Conservation (phyloP, 2,113 vertebrate genomes). For the Platichthys stellatus region DNA sequence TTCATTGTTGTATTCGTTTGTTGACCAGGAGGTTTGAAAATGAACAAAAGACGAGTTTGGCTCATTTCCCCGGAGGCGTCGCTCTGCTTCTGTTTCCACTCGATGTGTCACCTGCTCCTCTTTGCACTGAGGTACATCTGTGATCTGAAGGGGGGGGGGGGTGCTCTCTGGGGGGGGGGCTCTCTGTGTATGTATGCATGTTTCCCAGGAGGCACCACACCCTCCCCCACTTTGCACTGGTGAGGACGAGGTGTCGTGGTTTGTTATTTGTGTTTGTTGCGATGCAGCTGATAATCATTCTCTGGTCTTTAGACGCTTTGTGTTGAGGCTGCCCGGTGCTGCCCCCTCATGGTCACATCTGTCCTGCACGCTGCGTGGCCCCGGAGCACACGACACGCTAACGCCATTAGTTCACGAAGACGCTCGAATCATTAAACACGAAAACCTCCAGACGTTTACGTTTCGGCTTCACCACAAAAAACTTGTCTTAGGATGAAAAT, state of each 20-base stretch:
- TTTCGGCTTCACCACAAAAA: no score
- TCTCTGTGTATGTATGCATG: conserved; percentile 39
- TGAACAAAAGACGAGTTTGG: not conserved
- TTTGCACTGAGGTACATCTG: conserved; percentile 68
- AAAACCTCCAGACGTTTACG: no score
- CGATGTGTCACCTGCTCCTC: conserved; percentile 51
- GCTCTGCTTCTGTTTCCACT: conserved; percentile 30
- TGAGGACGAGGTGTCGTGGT: conserved; percentile 23
- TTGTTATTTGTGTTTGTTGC: conserved; percentile 10
- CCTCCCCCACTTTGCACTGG: conserved; percentile 33
- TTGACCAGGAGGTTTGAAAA: not conserved
- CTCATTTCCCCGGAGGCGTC: not conserved
- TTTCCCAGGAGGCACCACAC: conserved; percentile 1
- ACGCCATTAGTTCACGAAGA: no score
- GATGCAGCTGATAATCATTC: conserved; percentile 83
- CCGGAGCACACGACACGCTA: no score
- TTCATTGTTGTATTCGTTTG: no score
- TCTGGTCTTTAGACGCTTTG: not conserved
- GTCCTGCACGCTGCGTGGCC: no score
- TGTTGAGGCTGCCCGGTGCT: not conserved
- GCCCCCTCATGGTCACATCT: not conserved
- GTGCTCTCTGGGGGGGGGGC: conserved; percentile 11
- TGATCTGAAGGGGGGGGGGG: conserved; percentile 20
- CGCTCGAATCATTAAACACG: not conserved
- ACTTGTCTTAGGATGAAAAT: no score